Conservation (phyloP, 2,888 invertebrate species). For the Cosmia trapezina region DNA sequence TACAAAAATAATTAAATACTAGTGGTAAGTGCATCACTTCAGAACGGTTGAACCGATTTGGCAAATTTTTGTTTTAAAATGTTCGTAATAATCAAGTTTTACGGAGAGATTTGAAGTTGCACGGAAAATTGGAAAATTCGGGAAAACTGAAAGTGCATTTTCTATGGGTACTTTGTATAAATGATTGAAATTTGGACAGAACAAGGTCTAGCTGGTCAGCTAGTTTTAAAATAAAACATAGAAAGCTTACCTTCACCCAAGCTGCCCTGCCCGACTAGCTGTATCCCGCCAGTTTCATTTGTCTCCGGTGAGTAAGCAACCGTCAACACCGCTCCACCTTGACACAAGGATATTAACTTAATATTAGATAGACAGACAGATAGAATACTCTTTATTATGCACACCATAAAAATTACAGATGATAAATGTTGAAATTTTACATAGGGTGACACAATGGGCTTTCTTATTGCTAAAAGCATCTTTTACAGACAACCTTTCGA, state of each 20-base stretch:
- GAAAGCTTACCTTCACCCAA: conserved; percentile 84
- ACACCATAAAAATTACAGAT: too few species aligned
- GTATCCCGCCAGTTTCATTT: conserved; percentile 87
- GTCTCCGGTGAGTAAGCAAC: conserved; percentile 93
- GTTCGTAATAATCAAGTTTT: too few species aligned
- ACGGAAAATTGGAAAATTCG: not conserved
- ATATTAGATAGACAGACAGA: not conserved
- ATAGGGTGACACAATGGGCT: too few species aligned
- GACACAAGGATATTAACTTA: not conserved
- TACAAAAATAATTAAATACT: too few species aligned
- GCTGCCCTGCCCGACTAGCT: conserved; percentile 89
- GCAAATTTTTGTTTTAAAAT: too few species aligned
- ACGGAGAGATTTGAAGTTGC: not conserved
- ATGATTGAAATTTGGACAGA: not conserved
- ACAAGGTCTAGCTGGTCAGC: not conserved
- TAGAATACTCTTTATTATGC: too few species aligned
- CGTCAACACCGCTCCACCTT: conserved; percentile 92
- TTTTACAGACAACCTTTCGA: too few species aligned
- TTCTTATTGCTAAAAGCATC: too few species aligned
- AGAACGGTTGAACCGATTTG: too few species aligned
- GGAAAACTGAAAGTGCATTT: not conserved
- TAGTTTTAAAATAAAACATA: too few species aligned
- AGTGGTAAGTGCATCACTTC: too few species aligned
- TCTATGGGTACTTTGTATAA: not conserved
- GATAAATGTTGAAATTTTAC: too few species aligned